Evolutionary conservation across 2,888 invertebrate genomes (phyloP), one percentile per base, ranked within the genome.

Genomic region (Embidobia sp.): DNA sequence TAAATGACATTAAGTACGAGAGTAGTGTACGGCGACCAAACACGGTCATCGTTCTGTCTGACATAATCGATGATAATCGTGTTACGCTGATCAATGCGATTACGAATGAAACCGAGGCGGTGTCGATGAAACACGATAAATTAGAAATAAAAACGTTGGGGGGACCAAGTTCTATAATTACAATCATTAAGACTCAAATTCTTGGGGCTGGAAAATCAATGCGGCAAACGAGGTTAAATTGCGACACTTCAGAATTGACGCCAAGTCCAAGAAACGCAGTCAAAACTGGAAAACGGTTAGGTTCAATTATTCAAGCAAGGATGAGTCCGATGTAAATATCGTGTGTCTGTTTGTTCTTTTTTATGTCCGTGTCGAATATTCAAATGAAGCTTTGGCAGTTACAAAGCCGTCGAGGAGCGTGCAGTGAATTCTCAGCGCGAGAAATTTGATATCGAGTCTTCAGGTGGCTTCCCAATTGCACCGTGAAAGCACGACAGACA

Each of bases 351-450:
- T 75, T 77, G 66, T 80, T 78, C 76, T 53, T 80, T 84, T 78
- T 83, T 74, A 81, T 82, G 80, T 81, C 70, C 78, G 72, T 78
- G 81, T 79, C 83, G 82, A 83, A 84, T 82, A 85, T 85, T 85
- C 77, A 86, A 86, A 85, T 83, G 78, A 82, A 66, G 69, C 59
- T 64, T 64, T 69, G 69, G 46, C 67, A 73, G 75, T 79, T 81
- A 85, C 81, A 76, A 79, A 72, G 69, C 78, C 79, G 80, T 73
- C 63, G 77, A 70, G 64, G 66, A 70, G 66, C 81, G 82, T 82
- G 81, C 67, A 57, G 19, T 76, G 79, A 82, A 85, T 85, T 80
- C 67, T 33, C 75, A 57, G 46, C 46, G 33, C 29, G n/a, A 40
- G 42, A 51, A 37, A 40, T 61, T 42, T 46, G 64, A 53, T 76